phyloP scores from a whole-genome alignment of 1,140 invertebrate genomes.

The Zeugodacus cucurbitae region DNA sequence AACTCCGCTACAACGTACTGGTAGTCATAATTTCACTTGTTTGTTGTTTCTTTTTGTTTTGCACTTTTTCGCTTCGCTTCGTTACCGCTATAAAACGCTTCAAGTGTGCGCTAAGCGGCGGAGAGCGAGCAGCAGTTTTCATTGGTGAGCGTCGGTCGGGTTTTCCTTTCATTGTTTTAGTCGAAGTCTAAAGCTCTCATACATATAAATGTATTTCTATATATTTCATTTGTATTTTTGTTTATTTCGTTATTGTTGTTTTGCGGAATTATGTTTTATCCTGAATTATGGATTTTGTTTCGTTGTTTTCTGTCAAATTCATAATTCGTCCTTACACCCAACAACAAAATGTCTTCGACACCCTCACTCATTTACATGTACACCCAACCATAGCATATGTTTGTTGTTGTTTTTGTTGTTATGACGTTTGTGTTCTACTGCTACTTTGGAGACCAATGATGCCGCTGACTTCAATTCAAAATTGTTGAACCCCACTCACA shows the following conservation, averaged over 20 bases:
- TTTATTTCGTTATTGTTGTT: constrained; percentile 43
- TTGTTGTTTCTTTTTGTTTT: constrained; percentile 23
- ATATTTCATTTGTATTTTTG: constrained; percentile 36
- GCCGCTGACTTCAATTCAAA: constrained; percentile 15
- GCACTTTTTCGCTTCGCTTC: background rate
- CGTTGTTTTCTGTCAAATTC: constrained; percentile 66
- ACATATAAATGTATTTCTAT: background rate
- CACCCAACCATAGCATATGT: background rate
- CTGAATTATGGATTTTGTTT: constrained; percentile 66
- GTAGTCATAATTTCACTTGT: constrained; percentile 10
- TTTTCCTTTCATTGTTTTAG: constrained; percentile 28
- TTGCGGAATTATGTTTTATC: constrained; percentile 65
- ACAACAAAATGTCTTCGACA: constrained; percentile 32
- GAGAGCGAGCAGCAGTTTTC: background rate
- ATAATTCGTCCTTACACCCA: constrained; percentile 52
- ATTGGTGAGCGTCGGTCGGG: background rate
- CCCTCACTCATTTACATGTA: constrained; percentile 35
- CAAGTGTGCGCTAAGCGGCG: background rate
- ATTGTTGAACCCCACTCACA: background rate
- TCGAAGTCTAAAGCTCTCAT: background rate
- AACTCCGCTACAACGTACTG: background rate
- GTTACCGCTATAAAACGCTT: constrained; percentile 21
- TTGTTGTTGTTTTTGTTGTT: background rate
- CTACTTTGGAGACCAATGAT: constrained; percentile 22
- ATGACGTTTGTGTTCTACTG: background rate